These are phyloP conservation scores for Zygothrica quintamaculata DNA, from an alignment of 2,888 invertebrate species.

Conservation along the genomic window DNA sequence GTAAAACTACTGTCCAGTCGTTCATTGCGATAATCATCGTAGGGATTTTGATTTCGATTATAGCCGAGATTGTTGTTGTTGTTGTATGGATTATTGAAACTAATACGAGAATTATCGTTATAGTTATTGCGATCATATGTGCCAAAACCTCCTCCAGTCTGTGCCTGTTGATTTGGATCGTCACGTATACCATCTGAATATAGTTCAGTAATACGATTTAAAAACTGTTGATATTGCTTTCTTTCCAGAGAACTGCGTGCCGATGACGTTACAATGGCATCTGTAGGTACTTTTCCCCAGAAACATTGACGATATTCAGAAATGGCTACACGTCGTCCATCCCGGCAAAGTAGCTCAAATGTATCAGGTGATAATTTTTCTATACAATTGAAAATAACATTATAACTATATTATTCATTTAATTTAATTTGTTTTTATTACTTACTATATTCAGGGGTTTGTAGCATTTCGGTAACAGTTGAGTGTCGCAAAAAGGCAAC, in stretches of 20 bases:
- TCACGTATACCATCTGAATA: slow-evolving; percentile 84
- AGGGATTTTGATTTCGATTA: slow-evolving; percentile 58
- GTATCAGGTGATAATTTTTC: slow-evolving; percentile 88
- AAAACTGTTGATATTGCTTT: slow-evolving; percentile 87
- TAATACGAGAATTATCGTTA: slow-evolving; percentile 63
- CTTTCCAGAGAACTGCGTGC: slow-evolving; percentile 86
- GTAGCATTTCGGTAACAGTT: slow-evolving; percentile 90
- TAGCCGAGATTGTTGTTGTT: slow-evolving; percentile 38
- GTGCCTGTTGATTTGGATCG: slow-evolving; percentile 55
- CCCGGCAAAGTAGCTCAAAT: slow-evolving; percentile 92
- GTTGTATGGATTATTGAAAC: slow-evolving; percentile 53
- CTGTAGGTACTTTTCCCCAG: slow-evolving; percentile 94
- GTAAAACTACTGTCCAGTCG: slow-evolving; percentile 81
- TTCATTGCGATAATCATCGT: slow-evolving; percentile 72
- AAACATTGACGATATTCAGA: slow-evolving; percentile 90
- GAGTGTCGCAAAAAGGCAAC: slow-evolving; percentile 95
- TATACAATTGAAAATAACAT: no score
- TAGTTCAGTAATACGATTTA: slow-evolving; percentile 87
- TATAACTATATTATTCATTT: slow-evolving; percentile 24
- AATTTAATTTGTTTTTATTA: not conserved
- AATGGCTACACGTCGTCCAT: slow-evolving; percentile 89
- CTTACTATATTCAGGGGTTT: slow-evolving; percentile 87
- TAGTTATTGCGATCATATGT: slow-evolving; percentile 66
- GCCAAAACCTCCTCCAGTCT: slow-evolving; percentile 41
- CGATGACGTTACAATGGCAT: slow-evolving; percentile 94